Base-by-base conservation (phyloP, 2,888 invertebrate species). In the Papilio protenor region DNA sequence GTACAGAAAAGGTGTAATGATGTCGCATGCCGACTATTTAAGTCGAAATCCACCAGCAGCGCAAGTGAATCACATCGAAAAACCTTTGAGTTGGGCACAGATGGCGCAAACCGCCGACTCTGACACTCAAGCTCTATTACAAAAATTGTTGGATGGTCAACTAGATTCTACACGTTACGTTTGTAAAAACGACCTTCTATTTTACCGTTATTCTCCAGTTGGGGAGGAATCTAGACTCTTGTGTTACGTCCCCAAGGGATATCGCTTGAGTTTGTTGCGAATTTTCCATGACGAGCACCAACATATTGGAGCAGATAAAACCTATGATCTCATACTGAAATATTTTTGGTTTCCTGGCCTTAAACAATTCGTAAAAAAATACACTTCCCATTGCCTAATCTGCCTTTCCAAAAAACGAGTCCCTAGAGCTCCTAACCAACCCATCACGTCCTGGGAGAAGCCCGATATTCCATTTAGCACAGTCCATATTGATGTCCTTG, bases 391-490 rank as follows among this genome's bases (percentile, higher is more conserved):
- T n/a, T 79, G 76, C 21, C 1, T 77, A 14, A 21, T 71, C 4
- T 82, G 81, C 33, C 40, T 83, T 2, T 73, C 80, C 2, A 4
- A 33, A 1, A 21, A 83, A 72, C 33, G 77, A 21, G 77, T 81
- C 8, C 81, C 83, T 2, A 18, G 82, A 1, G 80, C 80, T 8
- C 80, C 81, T 52, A 77, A 55, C 11, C 81, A 80, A 75, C 77
- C 71, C 49, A 83, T 85, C 27, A 76, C 71, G 14, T 83, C 81
- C 10, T 83, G 84, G 81, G 76, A 80, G 40, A 83, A n/a, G n/a
- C n/a, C n/a, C n/a, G n/a, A n/a, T n/a, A n/a, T 18, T 6, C 83
- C 81, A 23, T 85, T 83, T 76, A 47, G 81, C 4, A 79, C 81
- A 0, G 14, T 84, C 0, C 82, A 84, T 57, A 21, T 82, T 79